A percentile compares a stretch with the other conserved stretches of the same genome.
These are phyloP conservation scores for Premnoplex brunnescens DNA, from an alignment of 2,797 vertebrate genomes.

Conservation along the genomic window DNA sequence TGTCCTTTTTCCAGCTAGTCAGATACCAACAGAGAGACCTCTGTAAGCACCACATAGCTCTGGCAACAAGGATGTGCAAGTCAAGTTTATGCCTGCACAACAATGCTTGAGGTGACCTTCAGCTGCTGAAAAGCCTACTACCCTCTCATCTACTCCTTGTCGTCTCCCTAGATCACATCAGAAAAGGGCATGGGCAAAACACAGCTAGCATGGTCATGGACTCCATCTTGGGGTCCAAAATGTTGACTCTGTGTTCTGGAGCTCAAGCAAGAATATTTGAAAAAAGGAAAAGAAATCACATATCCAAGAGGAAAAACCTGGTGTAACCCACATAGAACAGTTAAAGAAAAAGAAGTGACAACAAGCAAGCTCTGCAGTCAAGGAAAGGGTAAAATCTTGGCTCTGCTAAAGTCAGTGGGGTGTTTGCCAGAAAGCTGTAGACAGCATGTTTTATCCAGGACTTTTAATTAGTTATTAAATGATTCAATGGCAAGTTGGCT, in stretches of 20 bases:
- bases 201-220: not conserved
- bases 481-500: conserved; percentile 47
- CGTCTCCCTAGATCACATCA: not conserved
- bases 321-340: not conserved
- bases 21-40: not conserved
- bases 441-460: conserved; percentile 33
- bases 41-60: not conserved
- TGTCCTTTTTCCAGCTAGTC: not conserved
- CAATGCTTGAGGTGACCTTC: not conserved
- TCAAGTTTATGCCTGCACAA: not conserved
- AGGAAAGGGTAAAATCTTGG: conserved; percentile 48
- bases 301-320: not conserved
- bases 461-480: conserved; percentile 62
- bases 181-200: not conserved
- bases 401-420: not conserved
- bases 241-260: not conserved
- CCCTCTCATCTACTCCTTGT: not conserved
- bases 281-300: not conserved
- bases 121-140: not conserved
- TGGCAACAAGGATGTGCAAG: not conserved
- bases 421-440: conserved; percentile 42
- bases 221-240: not conserved
- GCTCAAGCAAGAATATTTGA: not conserved
- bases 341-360: not conserved
- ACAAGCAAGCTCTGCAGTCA: conserved; percentile 14